phyloP scores from a whole-genome alignment of 2,797 vertebrate species.

The Gobio occitaniae region DNA sequence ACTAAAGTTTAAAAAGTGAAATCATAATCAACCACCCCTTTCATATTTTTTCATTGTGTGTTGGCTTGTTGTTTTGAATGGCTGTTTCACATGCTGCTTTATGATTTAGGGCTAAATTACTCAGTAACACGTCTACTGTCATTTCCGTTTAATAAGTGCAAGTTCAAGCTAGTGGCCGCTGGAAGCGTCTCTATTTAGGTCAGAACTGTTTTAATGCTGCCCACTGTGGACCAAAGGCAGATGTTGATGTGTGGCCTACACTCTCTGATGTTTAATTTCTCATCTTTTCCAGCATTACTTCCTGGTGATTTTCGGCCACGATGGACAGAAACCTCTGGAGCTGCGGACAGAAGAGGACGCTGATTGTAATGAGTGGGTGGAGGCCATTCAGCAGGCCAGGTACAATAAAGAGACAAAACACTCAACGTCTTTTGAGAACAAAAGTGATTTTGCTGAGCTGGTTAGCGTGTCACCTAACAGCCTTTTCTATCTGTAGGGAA shows the following conservation, averaged over 20 bases:
- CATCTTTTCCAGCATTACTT: slow-evolving; percentile 86
- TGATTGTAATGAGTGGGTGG: slow-evolving; percentile 94
- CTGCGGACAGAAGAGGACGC: slow-evolving; percentile 91
- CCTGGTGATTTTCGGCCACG: slow-evolving; percentile 93
- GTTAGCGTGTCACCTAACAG: not conserved
- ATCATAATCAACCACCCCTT: not conserved
- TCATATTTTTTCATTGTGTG: not conserved
- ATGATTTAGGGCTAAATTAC: slow-evolving; percentile 3
- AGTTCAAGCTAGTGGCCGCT: slow-evolving; percentile 6
- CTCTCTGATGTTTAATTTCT: not conserved
- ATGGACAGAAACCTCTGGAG: slow-evolving; percentile 95
- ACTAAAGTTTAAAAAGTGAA: not conserved
- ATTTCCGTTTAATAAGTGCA: slow-evolving; percentile 2
- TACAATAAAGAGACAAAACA: slow-evolving; percentile 61
- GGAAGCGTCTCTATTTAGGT: slow-evolving; percentile 28
- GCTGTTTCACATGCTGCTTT: not conserved
- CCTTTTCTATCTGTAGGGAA: not conserved
- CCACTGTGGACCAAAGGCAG: not conserved
- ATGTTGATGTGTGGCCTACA: not conserved
- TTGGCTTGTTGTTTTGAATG: not conserved
- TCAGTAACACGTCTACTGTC: slow-evolving; percentile 6
- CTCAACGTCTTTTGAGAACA: not conserved
- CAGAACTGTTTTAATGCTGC: slow-evolving; percentile 15
- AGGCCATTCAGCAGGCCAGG: slow-evolving; percentile 95
- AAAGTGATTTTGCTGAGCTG: not conserved